Evolutionary conservation across 1,140 invertebrate species (phyloP).

Genomic region (Hirudo medicinalis): DNA sequence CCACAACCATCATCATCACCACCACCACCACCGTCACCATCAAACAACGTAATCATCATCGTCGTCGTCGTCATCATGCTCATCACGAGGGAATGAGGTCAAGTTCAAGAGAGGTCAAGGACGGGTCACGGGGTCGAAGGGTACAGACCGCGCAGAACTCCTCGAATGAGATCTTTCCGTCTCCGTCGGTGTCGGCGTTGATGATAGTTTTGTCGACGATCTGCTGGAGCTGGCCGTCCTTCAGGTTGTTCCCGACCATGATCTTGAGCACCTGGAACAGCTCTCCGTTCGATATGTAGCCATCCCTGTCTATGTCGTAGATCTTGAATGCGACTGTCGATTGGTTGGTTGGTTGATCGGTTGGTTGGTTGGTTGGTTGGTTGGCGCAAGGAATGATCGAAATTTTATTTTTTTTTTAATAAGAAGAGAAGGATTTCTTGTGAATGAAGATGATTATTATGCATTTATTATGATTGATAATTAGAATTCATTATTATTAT

Average conservation of each 20-base stretch:
- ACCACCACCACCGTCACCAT: not conserved
- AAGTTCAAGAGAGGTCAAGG: not conserved
- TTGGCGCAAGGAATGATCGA: slow-evolving; percentile 19
- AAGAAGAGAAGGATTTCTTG: too few species aligned
- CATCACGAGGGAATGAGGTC: not conserved
- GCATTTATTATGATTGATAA: too few species aligned
- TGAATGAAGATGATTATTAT: too few species aligned
- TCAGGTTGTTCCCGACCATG: slow-evolving; percentile 62
- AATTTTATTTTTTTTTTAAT: too few species aligned
- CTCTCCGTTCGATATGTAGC: slow-evolving; percentile 94
- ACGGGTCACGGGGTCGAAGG: not conserved
- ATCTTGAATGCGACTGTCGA: slow-evolving; percentile 77
- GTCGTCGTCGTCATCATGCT: not conserved
- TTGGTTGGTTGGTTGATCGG: not conserved
- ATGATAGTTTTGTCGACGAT: slow-evolving; percentile 45
- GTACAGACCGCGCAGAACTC: slow-evolving; percentile 39
- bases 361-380: too few species aligned
- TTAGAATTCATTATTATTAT: too few species aligned
- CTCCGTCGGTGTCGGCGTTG: slow-evolving; percentile 41
- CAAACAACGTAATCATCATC: slow-evolving; percentile 7
- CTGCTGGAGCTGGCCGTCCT: slow-evolving; percentile 42
- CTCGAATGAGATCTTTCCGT: slow-evolving; percentile 44
- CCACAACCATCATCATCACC: not conserved
- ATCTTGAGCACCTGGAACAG: slow-evolving; percentile 95
- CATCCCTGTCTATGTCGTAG: slow-evolving; percentile 99